Evolutionary conservation across 2,888 invertebrate species (phyloP).

Genomic region (Zhengitettix transpicula): DNA sequence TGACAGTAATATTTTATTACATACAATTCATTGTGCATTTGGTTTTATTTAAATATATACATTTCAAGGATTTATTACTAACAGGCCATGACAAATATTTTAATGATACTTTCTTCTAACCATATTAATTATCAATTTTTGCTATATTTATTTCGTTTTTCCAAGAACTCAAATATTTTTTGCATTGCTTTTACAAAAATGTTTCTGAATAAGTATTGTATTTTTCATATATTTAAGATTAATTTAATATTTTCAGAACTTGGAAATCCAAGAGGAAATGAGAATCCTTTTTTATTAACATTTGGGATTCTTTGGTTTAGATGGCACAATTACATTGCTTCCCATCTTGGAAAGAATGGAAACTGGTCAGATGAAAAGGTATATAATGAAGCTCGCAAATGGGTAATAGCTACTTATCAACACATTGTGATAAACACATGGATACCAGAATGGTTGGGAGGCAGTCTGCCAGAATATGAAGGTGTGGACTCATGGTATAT

Average conservation of each 20-base stretch:
- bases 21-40: too few relatives aligned
- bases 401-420: constrained; percentile 37
- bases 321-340: constrained; percentile 35
- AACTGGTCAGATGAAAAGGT: constrained; percentile 31
- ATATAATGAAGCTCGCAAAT: constrained; percentile 37
- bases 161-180: too few relatives aligned
- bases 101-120: too few relatives aligned
- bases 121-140: too few relatives aligned
- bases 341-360: constrained; percentile 21
- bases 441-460: constrained; percentile 29
- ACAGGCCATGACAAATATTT: too few relatives aligned
- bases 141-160: too few relatives aligned
- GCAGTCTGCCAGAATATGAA: constrained; percentile 18
- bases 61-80: too few relatives aligned
- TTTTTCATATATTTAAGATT: constrained; percentile 9
- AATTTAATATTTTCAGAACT: constrained; percentile 23
- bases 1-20: too few relatives aligned
- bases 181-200: too few relatives aligned
- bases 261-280: constrained; percentile 35
- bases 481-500: constrained; percentile 10
- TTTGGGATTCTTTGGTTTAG: constrained; percentile 37
- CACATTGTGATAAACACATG: constrained; percentile 32
- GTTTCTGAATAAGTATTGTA: neutral
- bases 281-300: constrained; percentile 33
- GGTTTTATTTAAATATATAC: too few relatives aligned